Evolutionary conservation across 2,797 vertebrate genomes (phyloP).

Genomic region (Onychomys leucogaster): DNA sequence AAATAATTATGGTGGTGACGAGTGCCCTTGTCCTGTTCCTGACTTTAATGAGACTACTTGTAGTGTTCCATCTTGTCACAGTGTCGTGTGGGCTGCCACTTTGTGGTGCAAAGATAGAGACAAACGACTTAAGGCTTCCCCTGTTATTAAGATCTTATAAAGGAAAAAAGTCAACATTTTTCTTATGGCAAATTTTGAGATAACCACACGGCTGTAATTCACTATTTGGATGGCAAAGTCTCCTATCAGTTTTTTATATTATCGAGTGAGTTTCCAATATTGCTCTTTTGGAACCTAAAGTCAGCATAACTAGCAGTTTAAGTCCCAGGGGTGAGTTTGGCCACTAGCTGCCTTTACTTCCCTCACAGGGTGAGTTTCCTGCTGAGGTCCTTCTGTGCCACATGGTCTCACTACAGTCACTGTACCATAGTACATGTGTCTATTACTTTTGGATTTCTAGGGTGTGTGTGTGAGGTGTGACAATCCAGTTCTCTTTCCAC

Average conservation of each 20-base stretch:
- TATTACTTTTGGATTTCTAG: neutral
- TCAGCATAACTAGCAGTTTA: neutral
- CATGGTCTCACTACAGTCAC: neutral
- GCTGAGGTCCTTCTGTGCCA: neutral
- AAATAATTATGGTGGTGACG: conserved; percentile 70
- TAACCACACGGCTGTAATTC: neutral
- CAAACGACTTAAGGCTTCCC: neutral
- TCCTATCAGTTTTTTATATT: conserved; percentile 31
- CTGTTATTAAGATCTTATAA: conserved; percentile 17
- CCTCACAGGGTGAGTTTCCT: neutral
- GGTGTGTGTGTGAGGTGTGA: neutral
- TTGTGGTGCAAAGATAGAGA: neutral
- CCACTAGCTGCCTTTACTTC: neutral
- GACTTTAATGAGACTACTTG: conserved; percentile 50
- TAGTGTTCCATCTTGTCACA: neutral
- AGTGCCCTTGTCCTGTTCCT: conserved; percentile 56
- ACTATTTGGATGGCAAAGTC: conserved; percentile 24
- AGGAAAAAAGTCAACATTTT: conserved; percentile 26
- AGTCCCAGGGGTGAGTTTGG: neutral
- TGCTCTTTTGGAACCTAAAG: neutral
- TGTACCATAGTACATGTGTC: neutral
- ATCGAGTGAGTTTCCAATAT: neutral
- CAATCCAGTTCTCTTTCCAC: neutral
- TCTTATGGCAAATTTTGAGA: neutral
- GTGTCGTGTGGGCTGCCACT: neutral